These are phyloP conservation scores for Heterodera schachtii DNA, from an alignment of 1,140 invertebrate genomes.

Conservation along the genomic window DNA sequence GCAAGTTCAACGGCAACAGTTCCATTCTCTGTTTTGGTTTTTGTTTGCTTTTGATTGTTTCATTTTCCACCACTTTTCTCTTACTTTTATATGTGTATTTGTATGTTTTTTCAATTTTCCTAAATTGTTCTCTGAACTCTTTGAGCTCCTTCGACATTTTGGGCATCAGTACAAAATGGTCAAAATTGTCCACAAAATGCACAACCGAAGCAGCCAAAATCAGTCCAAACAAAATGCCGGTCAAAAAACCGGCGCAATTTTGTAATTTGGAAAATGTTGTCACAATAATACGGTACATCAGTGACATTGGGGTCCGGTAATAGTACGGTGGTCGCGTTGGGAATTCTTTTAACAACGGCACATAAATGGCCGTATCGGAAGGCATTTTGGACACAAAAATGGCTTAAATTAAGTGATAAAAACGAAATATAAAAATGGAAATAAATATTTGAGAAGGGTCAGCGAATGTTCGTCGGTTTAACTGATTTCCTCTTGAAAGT, in stretches of 20 bases:
- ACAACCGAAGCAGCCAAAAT: neutral
- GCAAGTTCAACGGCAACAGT: slow-evolving; percentile 76
- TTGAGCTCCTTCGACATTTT: slow-evolving; percentile 1
- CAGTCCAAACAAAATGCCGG: neutral
- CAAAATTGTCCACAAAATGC: neutral
- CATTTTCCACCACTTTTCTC: neutral
- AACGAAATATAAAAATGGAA: neutral
- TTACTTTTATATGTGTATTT: neutral
- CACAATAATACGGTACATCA: neutral
- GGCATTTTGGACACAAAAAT: neutral
- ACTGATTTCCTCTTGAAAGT: too few species aligned
- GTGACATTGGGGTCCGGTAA: neutral
- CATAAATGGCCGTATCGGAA: neutral
- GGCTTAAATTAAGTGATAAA: neutral
- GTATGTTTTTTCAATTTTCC: neutral
- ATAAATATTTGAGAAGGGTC: neutral
- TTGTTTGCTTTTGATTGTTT: neutral
- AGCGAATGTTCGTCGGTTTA: neutral
- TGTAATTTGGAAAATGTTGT: neutral
- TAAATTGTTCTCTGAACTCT: neutral
- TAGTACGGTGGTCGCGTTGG: neutral
- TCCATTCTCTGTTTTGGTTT: slow-evolving; percentile 66
- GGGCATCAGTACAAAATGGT: neutral
- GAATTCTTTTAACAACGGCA: neutral
- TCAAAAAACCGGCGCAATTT: neutral